Evolutionary conservation across 35 echinoderm and acorn worm species (phyloP).

Genomic region (Eucidaris tribuloides): DNA sequence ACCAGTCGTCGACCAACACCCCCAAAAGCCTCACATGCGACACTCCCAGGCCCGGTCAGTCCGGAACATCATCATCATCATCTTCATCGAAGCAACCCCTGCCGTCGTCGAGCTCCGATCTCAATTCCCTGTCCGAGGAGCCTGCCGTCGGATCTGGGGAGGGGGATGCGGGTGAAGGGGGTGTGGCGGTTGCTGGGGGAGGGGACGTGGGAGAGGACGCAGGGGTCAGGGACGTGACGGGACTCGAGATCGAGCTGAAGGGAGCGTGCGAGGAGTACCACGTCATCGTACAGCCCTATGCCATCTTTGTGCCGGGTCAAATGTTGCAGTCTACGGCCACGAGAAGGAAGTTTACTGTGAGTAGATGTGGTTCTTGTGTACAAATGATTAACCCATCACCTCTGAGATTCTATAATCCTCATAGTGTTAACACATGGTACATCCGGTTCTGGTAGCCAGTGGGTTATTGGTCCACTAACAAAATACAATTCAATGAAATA

Average conservation of each 20-base stretch:
- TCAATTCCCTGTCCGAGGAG: background rate
- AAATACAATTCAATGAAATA: no score
- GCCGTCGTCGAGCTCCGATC: no score
- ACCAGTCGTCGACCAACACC: no score
- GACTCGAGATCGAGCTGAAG: conserved; percentile 83
- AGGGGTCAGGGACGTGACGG: conserved; percentile 25
- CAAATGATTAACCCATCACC: no score
- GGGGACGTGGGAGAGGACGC: background rate
- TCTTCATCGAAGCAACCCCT: background rate
- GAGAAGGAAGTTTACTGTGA: conserved; percentile 78
- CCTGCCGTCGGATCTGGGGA: background rate
- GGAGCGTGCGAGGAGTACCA: conserved; percentile 78
- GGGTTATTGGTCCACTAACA: no score
- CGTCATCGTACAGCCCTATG: conserved; percentile 77
- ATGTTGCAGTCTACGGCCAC: conserved; percentile 78
- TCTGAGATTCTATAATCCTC: no score
- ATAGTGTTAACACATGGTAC: no score
- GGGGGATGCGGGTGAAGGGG: background rate
- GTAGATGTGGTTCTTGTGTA: no score
- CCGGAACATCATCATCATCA: background rate
- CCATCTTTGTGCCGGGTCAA: conserved; percentile 78
- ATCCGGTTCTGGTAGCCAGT: no score
- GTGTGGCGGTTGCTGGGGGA: background rate
- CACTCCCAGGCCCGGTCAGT: no score
- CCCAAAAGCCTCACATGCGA: no score